Percentiles rank a stretch among this genome's conserved stretches.
Evolutionary conservation across 2,888 invertebrate genomes (phyloP).

Genomic region (Scaptomyza parva): DNA sequence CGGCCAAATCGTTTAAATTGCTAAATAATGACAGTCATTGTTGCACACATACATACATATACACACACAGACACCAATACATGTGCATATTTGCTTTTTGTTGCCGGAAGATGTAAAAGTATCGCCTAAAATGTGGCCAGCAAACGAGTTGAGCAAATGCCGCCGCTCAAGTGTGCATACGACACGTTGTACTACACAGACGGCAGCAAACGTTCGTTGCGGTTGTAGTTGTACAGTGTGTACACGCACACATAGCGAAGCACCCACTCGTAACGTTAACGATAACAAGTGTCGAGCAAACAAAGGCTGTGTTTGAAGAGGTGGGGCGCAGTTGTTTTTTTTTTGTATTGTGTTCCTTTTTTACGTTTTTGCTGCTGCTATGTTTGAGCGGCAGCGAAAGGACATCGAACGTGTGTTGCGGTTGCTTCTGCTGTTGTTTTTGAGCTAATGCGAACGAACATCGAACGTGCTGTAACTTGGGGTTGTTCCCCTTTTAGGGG

Average conservation of each 20-base stretch:
- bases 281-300: conserved; percentile 75
- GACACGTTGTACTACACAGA: conserved; percentile 66
- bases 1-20: conserved; percentile 73
- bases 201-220: conserved; percentile 40
- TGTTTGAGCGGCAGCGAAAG: conserved; percentile 45
- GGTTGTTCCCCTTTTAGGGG: not conserved
- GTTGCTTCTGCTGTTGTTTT: conserved; percentile 32
- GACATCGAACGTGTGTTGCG: conserved; percentile 47
- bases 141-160: conserved; percentile 51
- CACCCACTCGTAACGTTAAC: conserved; percentile 26
- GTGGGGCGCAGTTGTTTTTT: not conserved
- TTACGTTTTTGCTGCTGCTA: conserved; percentile 4
- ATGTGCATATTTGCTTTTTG: conserved; percentile 29
- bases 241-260: conserved; percentile 24
- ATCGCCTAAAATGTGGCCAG: conserved; percentile 60
- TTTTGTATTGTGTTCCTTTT: conserved; percentile 2
- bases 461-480: not conserved
- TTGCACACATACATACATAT: conserved; percentile 18
- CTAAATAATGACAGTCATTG: conserved; percentile 70
- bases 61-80: not conserved
- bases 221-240: conserved; percentile 36
- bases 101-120: conserved; percentile 63
- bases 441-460: not conserved
- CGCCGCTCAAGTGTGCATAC: conserved; percentile 75
- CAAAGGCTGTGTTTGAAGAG: conserved; percentile 38